These are phyloP conservation scores for Gobio gobio DNA, from an alignment of 2,113 vertebrate species.

Conservation along the genomic window DNA sequence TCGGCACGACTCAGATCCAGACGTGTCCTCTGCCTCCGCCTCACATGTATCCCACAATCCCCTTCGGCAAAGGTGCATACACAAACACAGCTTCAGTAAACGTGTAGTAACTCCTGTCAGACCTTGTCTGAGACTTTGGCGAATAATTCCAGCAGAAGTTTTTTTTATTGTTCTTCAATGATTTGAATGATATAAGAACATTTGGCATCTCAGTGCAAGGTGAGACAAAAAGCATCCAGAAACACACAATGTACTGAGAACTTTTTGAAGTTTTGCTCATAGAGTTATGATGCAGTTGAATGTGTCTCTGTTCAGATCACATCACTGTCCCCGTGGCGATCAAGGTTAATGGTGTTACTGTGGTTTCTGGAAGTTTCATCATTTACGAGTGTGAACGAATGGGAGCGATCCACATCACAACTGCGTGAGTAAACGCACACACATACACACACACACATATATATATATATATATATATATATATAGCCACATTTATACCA, in stretches of 20 bases:
- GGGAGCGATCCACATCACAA: conserved; percentile 82
- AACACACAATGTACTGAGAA: not conserved
- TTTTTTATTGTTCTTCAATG: not conserved
- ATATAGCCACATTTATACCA: too few relatives aligned
- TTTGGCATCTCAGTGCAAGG: not conserved
- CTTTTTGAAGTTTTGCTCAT: not conserved
- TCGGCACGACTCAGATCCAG: conserved; percentile 82
- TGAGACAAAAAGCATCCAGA: not conserved
- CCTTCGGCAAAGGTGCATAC: conserved; percentile 79
- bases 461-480: not conserved
- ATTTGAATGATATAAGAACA: too few relatives aligned
- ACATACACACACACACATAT: not conserved
- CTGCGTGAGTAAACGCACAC: conserved; percentile 80
- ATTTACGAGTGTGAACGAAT: conserved; percentile 91
- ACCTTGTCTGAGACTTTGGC: not conserved
- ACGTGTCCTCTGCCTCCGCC: conserved; percentile 87
- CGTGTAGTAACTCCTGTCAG: too few relatives aligned
- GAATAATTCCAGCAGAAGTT: not conserved
- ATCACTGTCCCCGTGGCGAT: conserved; percentile 83
- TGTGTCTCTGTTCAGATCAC: conserved; percentile 82
- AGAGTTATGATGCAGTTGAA: not conserved
- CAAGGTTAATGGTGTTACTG: conserved; percentile 83
- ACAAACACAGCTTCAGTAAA: not conserved
- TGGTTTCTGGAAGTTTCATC: conserved; percentile 88
- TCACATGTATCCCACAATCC: conserved; percentile 79